A percentile compares a stretch with the other conserved stretches of the same genome.
These are phyloP conservation scores for Melanotaenia maccullochi DNA, from an alignment of 2,797 vertebrate species.

Conservation along the genomic window DNA sequence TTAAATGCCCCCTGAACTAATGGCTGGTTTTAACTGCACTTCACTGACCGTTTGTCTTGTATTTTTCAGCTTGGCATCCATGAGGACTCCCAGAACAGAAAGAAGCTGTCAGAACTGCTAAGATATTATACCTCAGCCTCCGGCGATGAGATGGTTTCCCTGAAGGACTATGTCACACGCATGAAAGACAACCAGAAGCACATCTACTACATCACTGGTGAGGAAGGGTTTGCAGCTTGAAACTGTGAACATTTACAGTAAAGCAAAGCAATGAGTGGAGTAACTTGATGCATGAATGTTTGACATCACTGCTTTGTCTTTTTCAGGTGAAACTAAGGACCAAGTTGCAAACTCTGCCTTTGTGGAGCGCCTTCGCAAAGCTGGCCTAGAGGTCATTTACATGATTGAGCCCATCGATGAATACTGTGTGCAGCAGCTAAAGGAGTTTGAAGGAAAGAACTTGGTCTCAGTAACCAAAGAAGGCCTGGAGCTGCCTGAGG, in stretches of 20 bases:
- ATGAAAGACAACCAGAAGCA: conserved; percentile 97
- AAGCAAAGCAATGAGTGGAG: background rate
- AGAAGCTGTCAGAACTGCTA: conserved; percentile 90
- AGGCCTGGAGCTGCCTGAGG: conserved; percentile 95
- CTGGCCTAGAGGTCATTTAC: conserved; percentile 94
- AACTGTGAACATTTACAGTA: background rate
- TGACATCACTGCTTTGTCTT: background rate
- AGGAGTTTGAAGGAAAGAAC: conserved; percentile 94
- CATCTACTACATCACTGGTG: conserved; percentile 87
- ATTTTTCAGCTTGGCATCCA: conserved; percentile 88
- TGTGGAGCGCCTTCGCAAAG: conserved; percentile 94
- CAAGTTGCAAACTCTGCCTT: conserved; percentile 97
- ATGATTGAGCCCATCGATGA: conserved; percentile 99
- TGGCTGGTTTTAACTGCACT: background rate
- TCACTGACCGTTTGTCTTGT: background rate
- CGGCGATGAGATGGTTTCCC: conserved; percentile 92
- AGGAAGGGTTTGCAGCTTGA: background rate
- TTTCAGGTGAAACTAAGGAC: conserved; percentile 94
- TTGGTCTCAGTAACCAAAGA: conserved; percentile 95
- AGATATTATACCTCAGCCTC: conserved; percentile 91
- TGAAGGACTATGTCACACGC: conserved; percentile 92
- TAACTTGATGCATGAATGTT: background rate
- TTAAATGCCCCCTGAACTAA: background rate
- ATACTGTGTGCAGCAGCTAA: conserved; percentile 97
- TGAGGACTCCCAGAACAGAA: conserved; percentile 93